These are phyloP conservation scores for Synergus gifuensis DNA, from an alignment of 2,888 invertebrate species.

Conservation along the genomic window DNA sequence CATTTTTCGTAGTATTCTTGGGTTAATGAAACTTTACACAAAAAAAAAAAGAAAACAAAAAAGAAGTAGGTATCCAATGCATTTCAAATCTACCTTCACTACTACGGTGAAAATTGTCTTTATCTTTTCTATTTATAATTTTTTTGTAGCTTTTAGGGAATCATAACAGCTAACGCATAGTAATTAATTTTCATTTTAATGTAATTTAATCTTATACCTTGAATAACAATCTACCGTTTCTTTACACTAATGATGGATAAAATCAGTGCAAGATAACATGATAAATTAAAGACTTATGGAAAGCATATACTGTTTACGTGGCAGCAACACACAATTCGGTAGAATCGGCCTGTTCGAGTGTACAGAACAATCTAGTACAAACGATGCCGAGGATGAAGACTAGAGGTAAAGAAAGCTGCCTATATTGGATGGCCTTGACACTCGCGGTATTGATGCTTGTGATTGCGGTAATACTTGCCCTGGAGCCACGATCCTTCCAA, in stretches of 20 bases:
- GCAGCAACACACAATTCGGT: constrained; percentile 68
- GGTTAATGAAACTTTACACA: no score
- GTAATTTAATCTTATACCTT: not conserved
- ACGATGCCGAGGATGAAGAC: constrained; percentile 70
- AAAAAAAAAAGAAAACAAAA: no score
- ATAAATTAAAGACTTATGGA: constrained; percentile 60
- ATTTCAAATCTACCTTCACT: no score
- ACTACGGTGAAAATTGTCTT: not conserved
- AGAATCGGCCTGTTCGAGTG: constrained; percentile 68
- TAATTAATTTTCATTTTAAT: constrained; percentile 20
- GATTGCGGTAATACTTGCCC: constrained; percentile 73
- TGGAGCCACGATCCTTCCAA: constrained; percentile 73
- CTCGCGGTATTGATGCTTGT: constrained; percentile 72
- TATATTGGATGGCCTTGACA: constrained; percentile 72
- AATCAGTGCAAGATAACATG: not conserved
- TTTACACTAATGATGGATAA: constrained; percentile 47
- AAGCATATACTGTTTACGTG: constrained; percentile 70
- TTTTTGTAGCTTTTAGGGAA: not conserved
- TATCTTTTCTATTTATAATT: not conserved
- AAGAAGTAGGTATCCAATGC: no score
- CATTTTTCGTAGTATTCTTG: not conserved
- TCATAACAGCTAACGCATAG: constrained; percentile 5
- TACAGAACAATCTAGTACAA: constrained; percentile 68
- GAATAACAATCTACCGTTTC: constrained; percentile 48
- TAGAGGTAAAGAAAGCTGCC: constrained; percentile 66